Conservation (phyloP, 2,797 vertebrate species). For the Coccyzus lansbergi region DNA sequence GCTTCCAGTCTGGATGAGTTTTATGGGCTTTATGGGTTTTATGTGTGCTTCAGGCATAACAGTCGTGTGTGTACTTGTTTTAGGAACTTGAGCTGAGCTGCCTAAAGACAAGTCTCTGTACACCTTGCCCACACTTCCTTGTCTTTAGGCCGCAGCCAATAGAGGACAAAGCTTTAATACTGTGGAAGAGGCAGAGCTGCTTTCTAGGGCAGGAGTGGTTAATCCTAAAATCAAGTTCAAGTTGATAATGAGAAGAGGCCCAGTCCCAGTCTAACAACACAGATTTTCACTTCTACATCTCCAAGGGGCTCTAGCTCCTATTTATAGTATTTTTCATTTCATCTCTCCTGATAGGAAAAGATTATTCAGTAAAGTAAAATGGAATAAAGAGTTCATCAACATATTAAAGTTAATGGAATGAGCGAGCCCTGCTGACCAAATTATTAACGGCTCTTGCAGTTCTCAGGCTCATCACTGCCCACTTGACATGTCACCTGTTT, state of each 20-base stretch:
- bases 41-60: neutral
- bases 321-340: slow-evolving; percentile 25
- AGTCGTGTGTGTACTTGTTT: neutral
- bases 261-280: neutral
- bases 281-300: neutral
- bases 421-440: slow-evolving; percentile 25
- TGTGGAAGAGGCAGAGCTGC: neutral
- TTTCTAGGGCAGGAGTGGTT: neutral
- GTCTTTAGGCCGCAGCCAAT: neutral
- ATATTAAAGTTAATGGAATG: slow-evolving; percentile 37
- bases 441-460: neutral
- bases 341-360: slow-evolving; percentile 31
- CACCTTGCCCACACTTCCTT: neutral
- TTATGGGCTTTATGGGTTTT: no score
- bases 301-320: neutral
- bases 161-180: neutral
- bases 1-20: neutral
- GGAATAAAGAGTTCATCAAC: slow-evolving; percentile 33
- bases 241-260: neutral
- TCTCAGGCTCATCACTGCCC: neutral
- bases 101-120: neutral
- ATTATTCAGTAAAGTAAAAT: neutral
- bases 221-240: slow-evolving; percentile 6
- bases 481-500: slow-evolving; percentile 37
- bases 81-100: neutral